These are phyloP conservation scores for Oreocharis arfaki DNA, from an alignment of 2,113 vertebrate genomes.

Conservation along the genomic window DNA sequence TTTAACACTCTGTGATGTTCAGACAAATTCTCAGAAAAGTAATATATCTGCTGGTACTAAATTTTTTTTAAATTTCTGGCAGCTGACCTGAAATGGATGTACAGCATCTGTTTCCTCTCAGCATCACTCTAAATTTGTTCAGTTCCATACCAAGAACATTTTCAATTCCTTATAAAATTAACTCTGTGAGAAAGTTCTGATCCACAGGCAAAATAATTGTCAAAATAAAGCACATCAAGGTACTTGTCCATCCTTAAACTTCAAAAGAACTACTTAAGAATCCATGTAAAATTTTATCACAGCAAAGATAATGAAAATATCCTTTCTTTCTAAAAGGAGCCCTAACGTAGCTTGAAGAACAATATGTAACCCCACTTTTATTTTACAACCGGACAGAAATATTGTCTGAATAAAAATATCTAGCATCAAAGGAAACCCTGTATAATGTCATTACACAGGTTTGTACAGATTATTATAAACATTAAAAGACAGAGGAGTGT, in stretches of 20 bases:
- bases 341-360: background rate
- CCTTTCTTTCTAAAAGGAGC: background rate
- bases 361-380: background rate
- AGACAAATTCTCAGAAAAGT: background rate
- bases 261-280: background rate
- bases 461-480: background rate
- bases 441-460: background rate
- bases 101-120: background rate
- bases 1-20: background rate
- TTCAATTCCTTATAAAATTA: background rate
- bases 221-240: background rate
- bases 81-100: background rate
- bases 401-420: background rate
- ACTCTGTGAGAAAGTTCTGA: background rate
- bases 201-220: background rate
- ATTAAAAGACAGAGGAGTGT: background rate
- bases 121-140: background rate
- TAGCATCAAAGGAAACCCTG: background rate
- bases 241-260: background rate
- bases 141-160: background rate
- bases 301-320: background rate
- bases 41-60: background rate
- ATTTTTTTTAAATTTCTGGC: background rate
- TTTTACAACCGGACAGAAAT: background rate
- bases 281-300: background rate